Conservation (phyloP, 2,888 invertebrate genomes). For the Lomographa bimaculata region DNA sequence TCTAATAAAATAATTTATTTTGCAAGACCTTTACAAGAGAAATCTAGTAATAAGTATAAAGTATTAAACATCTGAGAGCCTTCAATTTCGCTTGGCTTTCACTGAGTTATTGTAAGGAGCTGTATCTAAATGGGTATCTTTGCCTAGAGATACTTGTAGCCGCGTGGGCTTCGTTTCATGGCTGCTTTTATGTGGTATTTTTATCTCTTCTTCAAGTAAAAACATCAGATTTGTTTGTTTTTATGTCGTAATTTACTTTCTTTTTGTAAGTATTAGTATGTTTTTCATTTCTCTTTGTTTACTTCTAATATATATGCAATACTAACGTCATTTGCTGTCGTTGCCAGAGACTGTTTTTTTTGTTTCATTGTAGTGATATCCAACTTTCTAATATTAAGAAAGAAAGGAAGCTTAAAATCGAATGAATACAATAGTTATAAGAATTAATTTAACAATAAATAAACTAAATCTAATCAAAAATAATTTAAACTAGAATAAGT, state of each 20-base stretch:
- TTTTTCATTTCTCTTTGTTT: too few relatives aligned
- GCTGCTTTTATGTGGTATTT: constrained; percentile 22
- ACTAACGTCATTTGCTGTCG: too few relatives aligned
- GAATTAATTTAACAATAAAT: too few relatives aligned
- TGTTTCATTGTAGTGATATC: too few relatives aligned
- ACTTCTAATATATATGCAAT: too few relatives aligned
- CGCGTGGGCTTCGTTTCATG: constrained; percentile 27
- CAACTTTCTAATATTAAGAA: too few relatives aligned
- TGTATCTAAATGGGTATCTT: constrained; percentile 57
- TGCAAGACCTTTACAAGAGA: constrained; percentile 59
- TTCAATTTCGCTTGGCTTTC: constrained; percentile 68
- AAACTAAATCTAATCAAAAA: too few relatives aligned
- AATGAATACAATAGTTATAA: too few relatives aligned
- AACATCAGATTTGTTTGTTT: constrained; percentile 18
- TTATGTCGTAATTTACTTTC: constrained; percentile 14
- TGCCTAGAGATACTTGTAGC: constrained; percentile 35
- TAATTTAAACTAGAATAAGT: too few relatives aligned
- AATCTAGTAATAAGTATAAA: constrained; percentile 64
- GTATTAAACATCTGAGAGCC: constrained; percentile 56
- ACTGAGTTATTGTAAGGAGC: constrained; percentile 62
- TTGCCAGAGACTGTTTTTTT: too few relatives aligned
- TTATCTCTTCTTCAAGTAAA: constrained; percentile 23
- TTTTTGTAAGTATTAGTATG: too few relatives aligned
- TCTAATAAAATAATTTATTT: constrained; percentile 52
- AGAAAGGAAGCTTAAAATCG: too few relatives aligned